These are phyloP conservation scores for Taenaris catops DNA, from an alignment of 2,888 invertebrate genomes.

Conservation along the genomic window DNA sequence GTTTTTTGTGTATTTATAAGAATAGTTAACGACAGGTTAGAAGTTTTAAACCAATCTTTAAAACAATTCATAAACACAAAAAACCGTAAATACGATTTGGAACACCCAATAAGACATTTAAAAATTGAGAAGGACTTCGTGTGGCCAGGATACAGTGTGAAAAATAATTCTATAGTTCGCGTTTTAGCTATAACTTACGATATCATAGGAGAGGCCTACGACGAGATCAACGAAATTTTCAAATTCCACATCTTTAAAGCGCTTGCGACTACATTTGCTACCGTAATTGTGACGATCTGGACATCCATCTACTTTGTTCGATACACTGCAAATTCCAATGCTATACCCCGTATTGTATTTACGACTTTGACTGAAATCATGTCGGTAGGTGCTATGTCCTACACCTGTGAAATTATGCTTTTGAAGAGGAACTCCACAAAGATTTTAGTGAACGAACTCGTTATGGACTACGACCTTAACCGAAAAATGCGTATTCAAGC, in stretches of 20 bases:
- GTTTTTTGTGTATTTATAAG: conserved; percentile 39
- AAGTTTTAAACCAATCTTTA: conserved; percentile 40
- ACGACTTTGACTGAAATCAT: conserved; percentile 24
- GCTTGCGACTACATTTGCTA: conserved; percentile 43
- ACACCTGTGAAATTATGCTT: conserved; percentile 41
- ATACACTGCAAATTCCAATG: conserved; percentile 26
- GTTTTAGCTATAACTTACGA: conserved; percentile 43
- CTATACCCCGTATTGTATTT: conserved; percentile 21
- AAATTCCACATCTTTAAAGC: conserved; percentile 53
- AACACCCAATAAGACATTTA: conserved; percentile 15
- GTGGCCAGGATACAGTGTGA: conserved; percentile 20
- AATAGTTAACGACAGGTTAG: conserved; percentile 37
- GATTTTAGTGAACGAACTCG: conserved; percentile 45
- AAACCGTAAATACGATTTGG: conserved; percentile 25
- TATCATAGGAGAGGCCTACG: conserved; percentile 39
- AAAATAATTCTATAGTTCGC: conserved; percentile 37
- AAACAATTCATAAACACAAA: conserved; percentile 29
- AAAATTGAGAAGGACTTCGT: conserved; percentile 30
- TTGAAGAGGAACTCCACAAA: conserved; percentile 40
- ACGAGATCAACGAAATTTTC: conserved; percentile 41
- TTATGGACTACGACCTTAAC: conserved; percentile 52
- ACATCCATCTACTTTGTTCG: conserved; percentile 39
- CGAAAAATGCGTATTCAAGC: conserved; percentile 46
- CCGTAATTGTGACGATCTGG: conserved; percentile 48
- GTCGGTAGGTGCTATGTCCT: conserved; percentile 31